Evolutionary conservation across 2,113 vertebrate species (phyloP), one percentile per base, ranked within the genome.

Genomic region (Ardeotis arabs): DNA sequence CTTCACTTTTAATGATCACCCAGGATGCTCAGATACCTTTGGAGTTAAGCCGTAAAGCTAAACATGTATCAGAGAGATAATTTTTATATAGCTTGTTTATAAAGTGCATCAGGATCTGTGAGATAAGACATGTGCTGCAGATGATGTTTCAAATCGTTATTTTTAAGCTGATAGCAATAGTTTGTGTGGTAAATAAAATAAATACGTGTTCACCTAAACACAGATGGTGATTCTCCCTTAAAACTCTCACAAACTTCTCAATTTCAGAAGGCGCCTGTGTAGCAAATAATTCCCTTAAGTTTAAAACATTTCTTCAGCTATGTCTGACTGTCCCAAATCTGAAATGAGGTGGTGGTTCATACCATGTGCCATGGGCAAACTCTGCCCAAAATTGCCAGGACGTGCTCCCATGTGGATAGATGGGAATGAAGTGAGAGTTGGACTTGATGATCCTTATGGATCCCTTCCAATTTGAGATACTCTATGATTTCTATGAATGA

Each of bases 121-220:
- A 73, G 78, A 91, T 83, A 73, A 94, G 59, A 13, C 47, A 47
- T 44, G 55, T 62, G 63, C 67, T 82, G 59, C 84, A 80, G 75
- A 37, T 90, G 72, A 76, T 63, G 70, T 76, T 88, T 88, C 70
- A 73, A 69, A 33, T 4, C 37, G 87, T 66, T 84, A 56, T 87
- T 95, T 93, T 84, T 82, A 77, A 94, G 74, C 39, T 87, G 81
- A 82, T 91, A 66, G 84, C n/a, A 52, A 20, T 77, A 90, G n/a
- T 45, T 44, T 79, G 19, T 22, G 49, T 86, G 72, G 90, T 90
- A 95, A 95, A 93, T 89, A 89, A 91, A 91, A 93, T 60, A 45
- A 78, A 79, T 74, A 6, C 13, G 12, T 29, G 41, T 80, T 83
- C 76, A 37, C 55, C 66, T 90, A 76, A 86, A 66, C 50, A 69